Percentiles rank a stretch among this genome's conserved stretches.
phyloP scores from a whole-genome alignment of 1,140 invertebrate genomes.

The Nasonia longicornis region DNA sequence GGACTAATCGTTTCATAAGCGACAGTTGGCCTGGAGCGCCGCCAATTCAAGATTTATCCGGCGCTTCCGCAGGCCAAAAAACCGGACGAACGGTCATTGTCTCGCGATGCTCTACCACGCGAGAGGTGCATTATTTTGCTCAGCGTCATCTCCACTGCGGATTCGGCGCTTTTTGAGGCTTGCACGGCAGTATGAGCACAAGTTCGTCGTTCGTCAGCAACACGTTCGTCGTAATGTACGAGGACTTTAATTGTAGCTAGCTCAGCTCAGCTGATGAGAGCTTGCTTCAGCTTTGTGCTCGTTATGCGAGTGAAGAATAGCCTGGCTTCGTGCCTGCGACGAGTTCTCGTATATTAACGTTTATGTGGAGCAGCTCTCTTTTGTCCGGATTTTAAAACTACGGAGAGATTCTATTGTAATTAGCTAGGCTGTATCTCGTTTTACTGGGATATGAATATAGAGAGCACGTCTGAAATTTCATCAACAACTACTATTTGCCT shows the following conservation, averaged over 20 bases:
- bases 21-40: constrained; percentile 8
- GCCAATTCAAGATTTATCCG: constrained; percentile 32
- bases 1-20: constrained; percentile 38
- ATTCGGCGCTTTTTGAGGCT: constrained; percentile 1
- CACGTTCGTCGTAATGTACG: neutral
- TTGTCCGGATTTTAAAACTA: no score
- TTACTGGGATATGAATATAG: neutral
- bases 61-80: neutral
- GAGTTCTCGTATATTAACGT: neutral
- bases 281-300: neutral
- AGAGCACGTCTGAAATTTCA: neutral
- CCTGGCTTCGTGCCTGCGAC: neutral
- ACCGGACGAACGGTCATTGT: neutral
- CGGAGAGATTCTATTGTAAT: neutral
- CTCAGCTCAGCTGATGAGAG: neutral
- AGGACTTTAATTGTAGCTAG: neutral
- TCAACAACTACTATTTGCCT: neutral
- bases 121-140: neutral
- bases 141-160: neutral
- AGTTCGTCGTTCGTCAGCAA: no score
- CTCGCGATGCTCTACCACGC: neutral
- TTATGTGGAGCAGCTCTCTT: neutral
- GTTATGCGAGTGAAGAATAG: neutral
- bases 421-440: no score
- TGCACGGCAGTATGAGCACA: neutral